A percentile compares a stretch with the other conserved stretches of the same genome.
Evolutionary conservation across 2,888 invertebrate genomes (phyloP).

Genomic region (Dolomedes plantarius): DNA sequence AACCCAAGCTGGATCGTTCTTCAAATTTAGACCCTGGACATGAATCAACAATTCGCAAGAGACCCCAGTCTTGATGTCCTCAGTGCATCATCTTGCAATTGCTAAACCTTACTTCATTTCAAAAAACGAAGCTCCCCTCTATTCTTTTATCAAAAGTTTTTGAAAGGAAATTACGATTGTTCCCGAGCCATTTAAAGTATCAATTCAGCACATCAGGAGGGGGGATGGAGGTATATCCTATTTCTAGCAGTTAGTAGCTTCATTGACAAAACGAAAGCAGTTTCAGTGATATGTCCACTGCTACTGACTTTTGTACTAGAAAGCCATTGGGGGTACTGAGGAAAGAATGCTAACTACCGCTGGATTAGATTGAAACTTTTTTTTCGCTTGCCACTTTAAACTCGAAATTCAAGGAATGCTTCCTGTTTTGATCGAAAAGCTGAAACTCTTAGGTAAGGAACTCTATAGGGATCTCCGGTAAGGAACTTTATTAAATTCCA

Average conservation of each 20-base stretch:
- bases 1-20: background rate
- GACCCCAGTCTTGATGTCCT: constrained; percentile 10
- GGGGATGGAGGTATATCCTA: constrained; percentile 34
- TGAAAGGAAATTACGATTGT: constrained; percentile 50
- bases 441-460: constrained; percentile 45
- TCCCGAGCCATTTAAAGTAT: constrained; percentile 65
- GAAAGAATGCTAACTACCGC: constrained; percentile 67
- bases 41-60: constrained; percentile 13
- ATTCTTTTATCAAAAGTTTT: constrained; percentile 24
- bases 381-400: constrained; percentile 61
- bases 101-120: constrained; percentile 53
- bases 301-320: constrained; percentile 14
- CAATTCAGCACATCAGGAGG: constrained; percentile 46
- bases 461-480: constrained; percentile 40
- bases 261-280: constrained; percentile 35
- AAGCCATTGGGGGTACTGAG: constrained; percentile 50
- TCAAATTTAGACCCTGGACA: constrained; percentile 20
- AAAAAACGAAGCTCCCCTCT: constrained; percentile 26
- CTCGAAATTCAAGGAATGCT: constrained; percentile 63
- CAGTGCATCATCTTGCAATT: constrained; percentile 3
- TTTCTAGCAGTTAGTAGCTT: constrained; percentile 45
- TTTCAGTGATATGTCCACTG: constrained; percentile 53
- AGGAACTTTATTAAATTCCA: constrained; percentile 70
- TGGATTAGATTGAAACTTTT: constrained; percentile 70
- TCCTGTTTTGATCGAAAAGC: constrained; percentile 46